A percentile compares a stretch with the other conserved stretches of the same genome.
Conservation (phyloP, 2,888 invertebrate species). For the Dolichopus griseipennis region DNA sequence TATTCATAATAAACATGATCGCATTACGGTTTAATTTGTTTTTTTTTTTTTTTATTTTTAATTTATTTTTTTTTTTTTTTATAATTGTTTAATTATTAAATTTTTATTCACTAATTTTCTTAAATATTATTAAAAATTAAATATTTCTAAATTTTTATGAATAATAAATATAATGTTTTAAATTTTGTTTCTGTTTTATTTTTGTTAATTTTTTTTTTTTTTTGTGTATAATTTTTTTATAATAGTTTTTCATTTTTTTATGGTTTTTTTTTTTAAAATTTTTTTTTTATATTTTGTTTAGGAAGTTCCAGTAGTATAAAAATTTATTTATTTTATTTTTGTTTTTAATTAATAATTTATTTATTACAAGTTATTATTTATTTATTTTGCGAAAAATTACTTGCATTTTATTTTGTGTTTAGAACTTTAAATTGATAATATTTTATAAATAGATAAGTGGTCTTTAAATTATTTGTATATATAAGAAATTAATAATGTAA, state of each 20-base stretch:
- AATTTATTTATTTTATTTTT: background rate
- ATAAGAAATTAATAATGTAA: too few relatives aligned
- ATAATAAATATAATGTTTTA: background rate
- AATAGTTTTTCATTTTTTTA: background rate
- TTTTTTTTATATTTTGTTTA: background rate
- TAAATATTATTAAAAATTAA: conserved; percentile 4
- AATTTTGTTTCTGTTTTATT: background rate
- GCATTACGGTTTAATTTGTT: background rate
- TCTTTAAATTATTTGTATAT: too few relatives aligned
- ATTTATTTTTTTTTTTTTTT: background rate
- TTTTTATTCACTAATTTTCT: background rate
- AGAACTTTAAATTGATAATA: too few relatives aligned
- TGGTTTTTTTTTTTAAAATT: background rate
- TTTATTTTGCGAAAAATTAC: background rate
- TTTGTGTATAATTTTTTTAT: background rate
- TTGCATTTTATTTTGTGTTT: too few relatives aligned
- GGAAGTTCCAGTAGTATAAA: background rate
- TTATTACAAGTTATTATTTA: background rate
- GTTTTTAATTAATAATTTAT: too few relatives aligned
- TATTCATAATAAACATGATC: conserved; percentile 1
- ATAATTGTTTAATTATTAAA: background rate
- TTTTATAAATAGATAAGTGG: too few relatives aligned
- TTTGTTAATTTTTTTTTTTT: background rate
- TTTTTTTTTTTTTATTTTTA: background rate
- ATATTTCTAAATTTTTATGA: background rate